phyloP scores from a whole-genome alignment of 2,797 vertebrate species.

The Onychomys arenicola region DNA sequence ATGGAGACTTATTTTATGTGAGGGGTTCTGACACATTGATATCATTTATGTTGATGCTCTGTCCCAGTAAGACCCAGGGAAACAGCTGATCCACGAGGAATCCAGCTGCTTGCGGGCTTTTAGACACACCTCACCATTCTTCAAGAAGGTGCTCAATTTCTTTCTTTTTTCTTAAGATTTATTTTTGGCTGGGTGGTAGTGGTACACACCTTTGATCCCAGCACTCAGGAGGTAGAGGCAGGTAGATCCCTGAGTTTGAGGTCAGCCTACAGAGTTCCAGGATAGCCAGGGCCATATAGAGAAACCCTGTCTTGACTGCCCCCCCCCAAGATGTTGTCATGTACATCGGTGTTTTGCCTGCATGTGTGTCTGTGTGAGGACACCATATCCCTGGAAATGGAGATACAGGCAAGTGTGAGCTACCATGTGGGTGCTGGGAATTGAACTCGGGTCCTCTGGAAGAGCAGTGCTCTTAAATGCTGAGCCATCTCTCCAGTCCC shows the following conservation, averaged over 20 bases:
- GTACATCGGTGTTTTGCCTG: not conserved
- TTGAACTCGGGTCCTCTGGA: not conserved
- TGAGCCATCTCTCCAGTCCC: not conserved
- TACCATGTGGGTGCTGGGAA: not conserved
- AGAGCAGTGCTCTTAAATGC: not conserved
- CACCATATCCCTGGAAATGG: not conserved
- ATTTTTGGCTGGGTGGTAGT: not conserved
- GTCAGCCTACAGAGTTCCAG: not conserved
- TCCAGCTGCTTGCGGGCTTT: not conserved
- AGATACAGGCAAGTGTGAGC: not conserved
- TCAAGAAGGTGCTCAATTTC: slow-evolving; percentile 51
- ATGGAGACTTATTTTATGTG: slow-evolving; percentile 7
- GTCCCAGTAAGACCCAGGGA: not conserved
- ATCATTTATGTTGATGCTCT: not conserved
- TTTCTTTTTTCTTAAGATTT: not conserved
- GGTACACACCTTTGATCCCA: not conserved
- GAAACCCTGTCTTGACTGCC: not conserved
- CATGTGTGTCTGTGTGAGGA: not conserved
- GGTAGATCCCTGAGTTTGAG: not conserved
- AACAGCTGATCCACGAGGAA: not conserved
- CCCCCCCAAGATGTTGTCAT: not conserved
- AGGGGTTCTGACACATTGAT: not conserved
- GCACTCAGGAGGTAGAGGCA: not conserved
- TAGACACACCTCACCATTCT: not conserved
- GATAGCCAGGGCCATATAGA: not conserved